These are phyloP conservation scores for Ditula angustiorana DNA, from an alignment of 2,888 invertebrate species.

Conservation along the genomic window DNA sequence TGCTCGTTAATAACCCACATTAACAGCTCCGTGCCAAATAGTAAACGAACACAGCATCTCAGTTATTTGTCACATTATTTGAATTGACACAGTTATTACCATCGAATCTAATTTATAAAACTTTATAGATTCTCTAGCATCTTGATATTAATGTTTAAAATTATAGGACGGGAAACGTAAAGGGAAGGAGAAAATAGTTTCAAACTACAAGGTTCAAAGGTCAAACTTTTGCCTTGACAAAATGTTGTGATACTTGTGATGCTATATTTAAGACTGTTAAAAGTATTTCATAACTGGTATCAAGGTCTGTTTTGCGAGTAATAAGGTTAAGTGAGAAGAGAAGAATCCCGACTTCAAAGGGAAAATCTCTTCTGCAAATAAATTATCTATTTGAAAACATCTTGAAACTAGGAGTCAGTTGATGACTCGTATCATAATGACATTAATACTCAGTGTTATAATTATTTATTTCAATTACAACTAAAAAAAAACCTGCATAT, in stretches of 20 bases:
- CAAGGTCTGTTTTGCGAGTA: slow-evolving; percentile 53
- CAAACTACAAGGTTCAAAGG: slow-evolving; percentile 25
- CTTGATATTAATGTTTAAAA: neutral
- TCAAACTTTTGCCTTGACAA: slow-evolving; percentile 49
- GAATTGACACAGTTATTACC: neutral
- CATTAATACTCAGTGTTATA: too few relatives aligned
- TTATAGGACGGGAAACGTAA: neutral
- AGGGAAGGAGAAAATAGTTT: neutral
- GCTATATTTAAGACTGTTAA: slow-evolving; percentile 51
- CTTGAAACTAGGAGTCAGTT: too few relatives aligned
- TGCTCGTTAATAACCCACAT: neutral
- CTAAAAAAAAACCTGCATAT: too few relatives aligned
- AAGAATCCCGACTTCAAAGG: neutral
- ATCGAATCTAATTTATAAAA: neutral
- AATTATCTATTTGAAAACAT: too few relatives aligned
- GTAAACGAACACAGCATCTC: neutral
- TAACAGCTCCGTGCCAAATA: neutral
- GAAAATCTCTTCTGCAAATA: neutral
- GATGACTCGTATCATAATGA: too few relatives aligned
- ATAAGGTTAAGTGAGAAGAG: slow-evolving; percentile 10
- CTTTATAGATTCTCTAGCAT: too few relatives aligned
- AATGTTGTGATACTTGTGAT: too few relatives aligned
- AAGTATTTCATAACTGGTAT: slow-evolving; percentile 50
- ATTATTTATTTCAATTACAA: too few relatives aligned
- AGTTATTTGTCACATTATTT: too few relatives aligned